A percentile compares a stretch with the other conserved stretches of the same genome.
Evolutionary conservation across 2,113 vertebrate species (phyloP).

Genomic region (Pungitius pungitius): DNA sequence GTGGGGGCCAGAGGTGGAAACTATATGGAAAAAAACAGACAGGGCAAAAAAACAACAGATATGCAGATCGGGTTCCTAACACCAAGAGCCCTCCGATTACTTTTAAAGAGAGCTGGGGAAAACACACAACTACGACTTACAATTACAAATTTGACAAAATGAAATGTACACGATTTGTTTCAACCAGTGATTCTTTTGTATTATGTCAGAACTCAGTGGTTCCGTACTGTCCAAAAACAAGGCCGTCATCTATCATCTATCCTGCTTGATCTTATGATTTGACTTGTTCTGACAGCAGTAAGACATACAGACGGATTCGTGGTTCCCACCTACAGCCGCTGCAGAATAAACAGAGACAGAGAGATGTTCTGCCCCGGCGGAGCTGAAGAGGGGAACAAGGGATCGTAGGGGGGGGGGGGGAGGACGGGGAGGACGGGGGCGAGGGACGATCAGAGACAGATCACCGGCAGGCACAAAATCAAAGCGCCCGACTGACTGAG

Average conservation of each 20-base stretch:
- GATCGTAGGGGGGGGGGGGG: constrained; percentile 70
- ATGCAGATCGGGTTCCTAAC: too few species aligned
- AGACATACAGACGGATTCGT: constrained; percentile 44
- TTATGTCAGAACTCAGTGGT: background rate
- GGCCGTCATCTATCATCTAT: background rate
- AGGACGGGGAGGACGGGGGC: too few species aligned
- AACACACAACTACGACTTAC: background rate
- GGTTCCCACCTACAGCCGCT: constrained; percentile 61
- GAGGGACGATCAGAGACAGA: constrained; percentile 79
- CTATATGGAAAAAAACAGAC: too few species aligned
- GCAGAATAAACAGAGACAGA: constrained; percentile 67
- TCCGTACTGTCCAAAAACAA: background rate
- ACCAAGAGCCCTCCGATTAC: constrained; percentile 8
- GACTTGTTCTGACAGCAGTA: constrained; percentile 4
- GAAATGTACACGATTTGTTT: background rate
- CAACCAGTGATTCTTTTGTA: background rate
- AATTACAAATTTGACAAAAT: background rate
- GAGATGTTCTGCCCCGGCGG: constrained; percentile 62
- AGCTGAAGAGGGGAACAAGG: constrained; percentile 64
- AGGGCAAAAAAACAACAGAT: too few species aligned
- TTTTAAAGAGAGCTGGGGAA: background rate
- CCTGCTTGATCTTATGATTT: background rate
- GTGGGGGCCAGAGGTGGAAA: too few species aligned
- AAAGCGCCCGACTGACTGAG: constrained; percentile 70
- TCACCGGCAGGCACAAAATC: constrained; percentile 74